Evolutionary conservation across 2,888 invertebrate species (phyloP), one percentile per base, ranked within the genome.

Genomic region (Spisula solida): DNA sequence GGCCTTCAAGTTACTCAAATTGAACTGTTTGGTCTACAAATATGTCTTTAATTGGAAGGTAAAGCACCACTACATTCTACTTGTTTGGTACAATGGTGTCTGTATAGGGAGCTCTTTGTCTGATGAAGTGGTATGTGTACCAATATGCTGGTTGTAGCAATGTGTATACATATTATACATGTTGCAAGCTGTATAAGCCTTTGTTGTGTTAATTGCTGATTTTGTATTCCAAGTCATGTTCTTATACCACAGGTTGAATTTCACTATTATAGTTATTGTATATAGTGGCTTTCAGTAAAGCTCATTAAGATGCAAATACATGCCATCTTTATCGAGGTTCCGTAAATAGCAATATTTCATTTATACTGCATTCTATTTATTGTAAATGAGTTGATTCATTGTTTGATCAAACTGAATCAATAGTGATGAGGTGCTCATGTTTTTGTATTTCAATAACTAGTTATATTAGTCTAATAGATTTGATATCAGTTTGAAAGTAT

Each of bases 291-390:
- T 34, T 16, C 31, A 5, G 18, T 75, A 0, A 18, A 31, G 12
- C 75, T 75, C 75, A 31, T 75, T 75, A 31, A 31, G 31, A 75
- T 75, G 75, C 34, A 75, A 34, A 34, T 75, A 75, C 75, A 75
- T 75, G 75, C 31, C 6, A 18, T 34, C 29, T 31, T 14, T 6
- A 18, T 75, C 25, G 60, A 25, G 18, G 34, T 75, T 31, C 10
- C 4, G 34, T 14, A 5, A 8, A 75, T 31, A 34, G 1, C 14
- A 31, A 14, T 31, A 29, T 70, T 16, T 75, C 18, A 16, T 75
- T 75, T 75, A 31, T 34, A n/a, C 8, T 60, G 25, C 18, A 60
- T 60, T 60, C 10, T 0, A 8, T 20, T 75, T 2, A 75, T 31
- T 1, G 14, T 34, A 34, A 31, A 66, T 66, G 6, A 56, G 56